Evolutionary conservation across 2,888 invertebrate species (phyloP), one percentile per base, ranked within the genome.

Genomic region (Troglohyphantes excavatus): DNA sequence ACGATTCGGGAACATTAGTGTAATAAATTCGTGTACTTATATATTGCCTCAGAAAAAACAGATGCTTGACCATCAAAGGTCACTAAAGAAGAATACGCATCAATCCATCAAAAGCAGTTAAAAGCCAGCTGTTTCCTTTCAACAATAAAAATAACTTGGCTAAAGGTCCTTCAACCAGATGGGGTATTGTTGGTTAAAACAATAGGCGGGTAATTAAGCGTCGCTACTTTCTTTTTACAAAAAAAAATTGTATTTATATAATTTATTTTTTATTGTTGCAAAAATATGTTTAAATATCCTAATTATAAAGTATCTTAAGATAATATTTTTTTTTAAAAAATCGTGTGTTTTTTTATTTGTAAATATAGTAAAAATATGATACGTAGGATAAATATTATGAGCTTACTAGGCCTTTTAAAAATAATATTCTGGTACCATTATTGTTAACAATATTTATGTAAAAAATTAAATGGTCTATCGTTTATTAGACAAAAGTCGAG

Each of bases 81-180:
- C 29, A 75, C 26, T 75, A 27, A 61, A 59, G 21, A 27, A 73
- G n/a, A 61, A 33, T 29, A 26, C 29, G 33, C 27, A 33, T 59
- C 33, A 21, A 61, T 75, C 21, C 59, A 61, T 72, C 72, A 46
- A 7, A 5, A n/a, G 70, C 3, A 53, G 53, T 53, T 53, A 11
- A 53, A 53, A 53, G 17, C 53, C 53, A 53, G 13, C 53, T 53
- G 53, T 17, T 53, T 53, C 53, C 53, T 53, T 53, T 53, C n/a
- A 53, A 53, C 3, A 53, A 53, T n/a, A 53, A n/a, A 53, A 53
- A 53, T 65, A 78, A 39, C 76, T 29, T 33, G 29, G 29, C 7
- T 11, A 17, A 78, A 65, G 78, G 78, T 78, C 78, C 78, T 78
- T 78, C 78, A 78, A 78, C 78, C 65, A 26, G 78, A 78, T 78